These are phyloP conservation scores for Melanchra persicariae DNA, from an alignment of 2,888 invertebrate genomes.

Conservation along the genomic window DNA sequence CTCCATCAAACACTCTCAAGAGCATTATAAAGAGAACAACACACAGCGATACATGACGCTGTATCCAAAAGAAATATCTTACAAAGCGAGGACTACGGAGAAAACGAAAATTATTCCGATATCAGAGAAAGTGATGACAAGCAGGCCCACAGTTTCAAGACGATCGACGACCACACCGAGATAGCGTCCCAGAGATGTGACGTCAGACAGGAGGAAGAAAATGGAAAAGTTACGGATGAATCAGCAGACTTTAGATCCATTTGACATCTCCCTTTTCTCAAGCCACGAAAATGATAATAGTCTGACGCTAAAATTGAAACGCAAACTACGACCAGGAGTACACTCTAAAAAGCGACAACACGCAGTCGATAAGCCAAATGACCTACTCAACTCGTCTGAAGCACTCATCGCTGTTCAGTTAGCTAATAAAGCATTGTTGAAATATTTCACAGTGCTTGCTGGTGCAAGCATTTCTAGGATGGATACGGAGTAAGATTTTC, in stretches of 20 bases:
- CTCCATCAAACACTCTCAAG: slow-evolving; percentile 22
- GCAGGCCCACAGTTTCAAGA: background rate
- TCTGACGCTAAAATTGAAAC: background rate
- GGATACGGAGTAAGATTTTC: background rate
- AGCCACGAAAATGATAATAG: background rate
- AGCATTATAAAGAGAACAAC: background rate
- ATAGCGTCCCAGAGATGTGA: background rate
- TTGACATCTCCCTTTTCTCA: background rate
- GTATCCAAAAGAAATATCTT: slow-evolving; percentile 23
- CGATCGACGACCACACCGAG: background rate
- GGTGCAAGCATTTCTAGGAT: background rate
- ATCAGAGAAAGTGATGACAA: background rate
- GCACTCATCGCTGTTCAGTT: background rate
- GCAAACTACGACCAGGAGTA: background rate
- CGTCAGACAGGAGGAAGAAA: background rate
- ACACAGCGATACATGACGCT: slow-evolving; percentile 14
- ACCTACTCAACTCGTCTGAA: background rate
- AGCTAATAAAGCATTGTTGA: background rate
- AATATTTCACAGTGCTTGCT: background rate
- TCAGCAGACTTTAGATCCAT: background rate
- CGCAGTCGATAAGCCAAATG: background rate
- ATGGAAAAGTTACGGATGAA: background rate
- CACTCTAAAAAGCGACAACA: too few species aligned
- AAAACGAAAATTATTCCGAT: background rate
- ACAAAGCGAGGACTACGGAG: background rate